These are phyloP conservation scores for Clarias magur DNA, from an alignment of 2,113 vertebrate species.

Conservation along the genomic window DNA sequence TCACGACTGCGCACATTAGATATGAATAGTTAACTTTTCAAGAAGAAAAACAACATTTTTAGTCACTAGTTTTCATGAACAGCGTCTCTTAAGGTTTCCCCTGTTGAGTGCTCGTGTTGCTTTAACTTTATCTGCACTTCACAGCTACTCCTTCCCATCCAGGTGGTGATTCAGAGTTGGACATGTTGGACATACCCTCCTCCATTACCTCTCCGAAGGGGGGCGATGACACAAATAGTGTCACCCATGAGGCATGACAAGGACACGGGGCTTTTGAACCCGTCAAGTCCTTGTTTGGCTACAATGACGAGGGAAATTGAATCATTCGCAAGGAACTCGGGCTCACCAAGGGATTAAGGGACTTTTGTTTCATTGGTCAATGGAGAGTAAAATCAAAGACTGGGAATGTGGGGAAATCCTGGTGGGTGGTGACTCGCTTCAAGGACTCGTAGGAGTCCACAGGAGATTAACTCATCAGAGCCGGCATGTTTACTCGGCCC, in stretches of 20 bases:
- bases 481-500: slow-evolving; percentile 5
- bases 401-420: slow-evolving; percentile 46
- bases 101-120: no score
- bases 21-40: background rate
- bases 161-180: slow-evolving; percentile 6
- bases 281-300: slow-evolving; percentile 43
- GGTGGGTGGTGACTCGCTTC: slow-evolving; percentile 39
- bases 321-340: slow-evolving; percentile 55
- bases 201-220: background rate
- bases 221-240: slow-evolving; percentile 1
- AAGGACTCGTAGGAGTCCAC: slow-evolving; percentile 2
- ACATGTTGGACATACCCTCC: background rate
- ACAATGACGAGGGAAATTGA: slow-evolving; percentile 59
- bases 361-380: slow-evolving; percentile 57
- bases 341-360: slow-evolving; percentile 53
- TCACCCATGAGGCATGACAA: slow-evolving; percentile 28
- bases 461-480: slow-evolving; percentile 41
- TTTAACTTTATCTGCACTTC: slow-evolving; percentile 1
- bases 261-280: slow-evolving; percentile 39
- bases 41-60: background rate
- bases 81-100: background rate
- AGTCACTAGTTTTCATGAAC: background rate
- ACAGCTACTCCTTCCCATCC: background rate
- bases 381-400: slow-evolving; percentile 48
- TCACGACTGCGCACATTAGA: background rate